These are phyloP conservation scores for Hesperophylax magnus DNA, from an alignment of 1,140 invertebrate genomes.

Conservation along the genomic window DNA sequence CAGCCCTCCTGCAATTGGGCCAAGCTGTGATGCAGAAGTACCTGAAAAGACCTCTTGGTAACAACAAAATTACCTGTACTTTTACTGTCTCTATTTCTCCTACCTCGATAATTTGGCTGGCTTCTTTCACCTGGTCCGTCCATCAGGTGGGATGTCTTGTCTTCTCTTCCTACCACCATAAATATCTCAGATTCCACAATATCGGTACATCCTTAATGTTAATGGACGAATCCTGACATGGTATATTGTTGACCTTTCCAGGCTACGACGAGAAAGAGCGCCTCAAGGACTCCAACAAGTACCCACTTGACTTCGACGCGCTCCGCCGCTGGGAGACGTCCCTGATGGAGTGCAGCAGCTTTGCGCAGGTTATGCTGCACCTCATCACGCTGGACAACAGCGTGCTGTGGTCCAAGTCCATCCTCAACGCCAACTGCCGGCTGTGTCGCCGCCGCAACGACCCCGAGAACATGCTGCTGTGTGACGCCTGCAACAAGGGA, in stretches of 20 bases:
- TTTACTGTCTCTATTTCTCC: too few relatives aligned
- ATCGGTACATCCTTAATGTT: too few relatives aligned
- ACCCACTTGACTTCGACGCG: constrained; percentile 62
- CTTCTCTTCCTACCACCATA: too few relatives aligned
- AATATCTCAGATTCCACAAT: too few relatives aligned
- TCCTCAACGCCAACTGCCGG: constrained; percentile 86
- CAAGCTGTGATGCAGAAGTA: constrained; percentile 87
- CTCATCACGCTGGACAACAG: constrained; percentile 80
- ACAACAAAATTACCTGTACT: constrained; percentile 47
- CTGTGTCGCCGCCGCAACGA: constrained; percentile 88
- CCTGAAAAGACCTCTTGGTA: constrained; percentile 85
- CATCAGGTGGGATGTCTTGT: too few relatives aligned
- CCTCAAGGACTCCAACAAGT: constrained; percentile 57
- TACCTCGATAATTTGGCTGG: too few relatives aligned
- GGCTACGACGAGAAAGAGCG: constrained; percentile 67
- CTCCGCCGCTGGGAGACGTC: constrained; percentile 90
- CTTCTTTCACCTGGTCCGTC: too few relatives aligned
- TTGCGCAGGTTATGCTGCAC: constrained; percentile 81
- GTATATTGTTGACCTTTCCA: constrained; percentile 43
- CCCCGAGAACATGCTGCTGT: constrained; percentile 93
- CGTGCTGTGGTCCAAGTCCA: constrained; percentile 83
- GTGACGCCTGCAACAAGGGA: constrained; percentile 93
- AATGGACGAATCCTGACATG: too few relatives aligned
- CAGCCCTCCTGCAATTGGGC: constrained; percentile 87
- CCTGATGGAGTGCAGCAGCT: constrained; percentile 84